phyloP scores from a whole-genome alignment of 2,888 invertebrate species.

The Danaus chrysippus region DNA sequence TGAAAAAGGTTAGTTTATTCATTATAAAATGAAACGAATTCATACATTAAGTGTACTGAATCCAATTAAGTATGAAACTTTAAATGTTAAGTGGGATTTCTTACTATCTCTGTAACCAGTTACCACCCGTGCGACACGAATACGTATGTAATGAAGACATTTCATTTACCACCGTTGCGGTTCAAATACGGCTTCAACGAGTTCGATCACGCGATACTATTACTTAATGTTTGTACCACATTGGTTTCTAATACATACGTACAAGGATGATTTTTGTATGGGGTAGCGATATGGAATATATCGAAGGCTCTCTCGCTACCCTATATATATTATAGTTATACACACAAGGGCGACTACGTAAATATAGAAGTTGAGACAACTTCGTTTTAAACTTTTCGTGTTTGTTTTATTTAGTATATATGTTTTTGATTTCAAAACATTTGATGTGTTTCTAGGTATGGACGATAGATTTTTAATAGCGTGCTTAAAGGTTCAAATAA shows the following conservation, averaged over 20 bases:
- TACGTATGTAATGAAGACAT: slow-evolving; percentile 45
- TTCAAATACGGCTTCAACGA: slow-evolving; percentile 38
- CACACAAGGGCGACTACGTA: background rate
- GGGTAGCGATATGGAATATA: background rate
- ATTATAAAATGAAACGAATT: background rate
- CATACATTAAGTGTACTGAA: background rate
- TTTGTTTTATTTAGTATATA: background rate
- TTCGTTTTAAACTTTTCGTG: background rate
- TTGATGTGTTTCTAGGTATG: too few relatives aligned
- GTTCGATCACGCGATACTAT: slow-evolving; percentile 44
- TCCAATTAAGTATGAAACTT: background rate
- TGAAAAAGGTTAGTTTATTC: slow-evolving; percentile 85
- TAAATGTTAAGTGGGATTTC: background rate
- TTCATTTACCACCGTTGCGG: slow-evolving; percentile 33
- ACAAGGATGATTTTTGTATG: slow-evolving; percentile 7
- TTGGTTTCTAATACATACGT: slow-evolving; percentile 7
- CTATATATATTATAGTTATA: background rate
- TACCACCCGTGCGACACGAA: slow-evolving; percentile 22
- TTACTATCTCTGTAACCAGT: slow-evolving; percentile 1
- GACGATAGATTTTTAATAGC: too few relatives aligned
- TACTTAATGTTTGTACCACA: slow-evolving; percentile 18
- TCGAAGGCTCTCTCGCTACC: background rate
- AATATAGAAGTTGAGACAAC: slow-evolving; percentile 10
- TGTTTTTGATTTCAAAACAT: too few relatives aligned
- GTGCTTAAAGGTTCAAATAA: too few relatives aligned